These are phyloP conservation scores for Oncorhynchus gorbuscha DNA, from an alignment of 2,113 vertebrate genomes.

Conservation along the genomic window DNA sequence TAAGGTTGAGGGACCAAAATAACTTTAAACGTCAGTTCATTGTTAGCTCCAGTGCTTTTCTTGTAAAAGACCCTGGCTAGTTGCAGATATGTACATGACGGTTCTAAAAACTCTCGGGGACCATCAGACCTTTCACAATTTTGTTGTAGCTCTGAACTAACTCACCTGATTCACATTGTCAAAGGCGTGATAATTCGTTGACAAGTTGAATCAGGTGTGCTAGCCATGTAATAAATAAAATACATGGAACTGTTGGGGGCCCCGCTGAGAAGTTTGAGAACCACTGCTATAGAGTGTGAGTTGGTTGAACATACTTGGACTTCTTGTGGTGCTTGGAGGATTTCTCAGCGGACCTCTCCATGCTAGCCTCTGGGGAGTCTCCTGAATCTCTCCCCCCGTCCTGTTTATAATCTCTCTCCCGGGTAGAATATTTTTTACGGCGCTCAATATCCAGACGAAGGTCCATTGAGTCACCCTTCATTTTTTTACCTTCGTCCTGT, in stretches of 20 bases:
- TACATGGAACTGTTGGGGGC: too few species aligned
- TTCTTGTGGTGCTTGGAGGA: conserved; percentile 85
- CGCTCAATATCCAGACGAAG: conserved; percentile 95
- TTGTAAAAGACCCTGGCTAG: not conserved
- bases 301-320: conserved; percentile 71
- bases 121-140: too few species aligned
- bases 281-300: not conserved
- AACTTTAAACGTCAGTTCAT: not conserved
- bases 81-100: not conserved
- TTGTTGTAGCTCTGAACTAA: too few species aligned
- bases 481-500: conserved; percentile 84
- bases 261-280: too few species aligned
- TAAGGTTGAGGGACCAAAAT: not conserved
- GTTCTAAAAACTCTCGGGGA: too few species aligned
- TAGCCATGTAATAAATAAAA: too few species aligned
- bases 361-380: conserved; percentile 83
- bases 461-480: conserved; percentile 87
- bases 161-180: too few species aligned
- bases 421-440: conserved; percentile 87
- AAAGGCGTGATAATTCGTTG: too few species aligned
- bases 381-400: conserved; percentile 79
- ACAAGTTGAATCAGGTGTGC: too few species aligned
- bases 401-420: conserved; percentile 83
- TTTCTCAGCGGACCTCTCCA: conserved; percentile 85
- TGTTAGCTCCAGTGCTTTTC: not conserved